Base-by-base conservation (phyloP, 2,797 vertebrate species). In the Aplochiton taeniatus region DNA sequence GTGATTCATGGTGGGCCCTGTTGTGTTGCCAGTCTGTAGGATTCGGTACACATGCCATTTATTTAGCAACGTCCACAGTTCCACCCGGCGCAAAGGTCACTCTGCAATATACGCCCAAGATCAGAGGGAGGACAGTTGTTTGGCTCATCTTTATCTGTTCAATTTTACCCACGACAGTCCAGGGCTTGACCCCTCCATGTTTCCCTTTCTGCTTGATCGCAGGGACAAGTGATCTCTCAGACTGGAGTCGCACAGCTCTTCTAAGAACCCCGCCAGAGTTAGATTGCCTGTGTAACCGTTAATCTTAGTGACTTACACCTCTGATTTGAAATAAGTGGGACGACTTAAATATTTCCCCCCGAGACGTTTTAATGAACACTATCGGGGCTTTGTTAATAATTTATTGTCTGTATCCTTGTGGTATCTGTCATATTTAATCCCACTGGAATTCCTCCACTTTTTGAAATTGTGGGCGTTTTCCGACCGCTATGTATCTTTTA, bases 361-460 rank as follows among this genome's bases (percentile, higher is more conserved):
- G 84, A 88, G 59, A 64, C 4, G 31, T 90, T 92, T 90, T 87
- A 89, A 83, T 90, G 79, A 88, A 79, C 18, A 6, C 63, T 85
- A 76, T 85, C 85, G 69, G 74, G 66, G 65, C 66, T 86, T 47
- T 70, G 62, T 64, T 75, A 78, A 85, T 84, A 86, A 90, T 90
- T 90, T 88, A 85, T 73, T 81, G 85, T 73, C 81, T 73, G 66
- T 88, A 84, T 89, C 82, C 64, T 81, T 46, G 50, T 76, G 79
- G 83, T 75, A 81, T 81, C 74, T 83, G 82, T 87, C 85, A 83
- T 70, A 58, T 73, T 76, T 87, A 87, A 85, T 87, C 73, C 72
- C 62, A 51, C 11, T 85, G 81, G 68, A 76, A 79, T 81, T 73
- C 59, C 49, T 18, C 6, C 31, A 13, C 11, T 31, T 46, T 65